These are phyloP conservation scores for Oreochromis aureus DNA, from an alignment of 2,113 vertebrate genomes.

Conservation along the genomic window DNA sequence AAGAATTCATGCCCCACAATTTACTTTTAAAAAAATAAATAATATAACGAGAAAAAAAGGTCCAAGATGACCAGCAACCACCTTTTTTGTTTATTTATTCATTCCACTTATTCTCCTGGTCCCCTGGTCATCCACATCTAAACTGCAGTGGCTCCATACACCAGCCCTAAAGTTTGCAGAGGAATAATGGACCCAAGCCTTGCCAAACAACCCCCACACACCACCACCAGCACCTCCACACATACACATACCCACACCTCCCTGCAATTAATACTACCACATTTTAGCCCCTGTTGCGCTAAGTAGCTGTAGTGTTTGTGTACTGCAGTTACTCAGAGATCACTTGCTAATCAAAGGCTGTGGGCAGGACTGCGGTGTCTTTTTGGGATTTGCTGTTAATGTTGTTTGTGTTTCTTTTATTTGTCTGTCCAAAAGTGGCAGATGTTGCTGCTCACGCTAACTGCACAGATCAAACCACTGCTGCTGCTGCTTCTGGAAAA, in stretches of 20 bases:
- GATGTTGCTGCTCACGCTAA: conserved; percentile 34
- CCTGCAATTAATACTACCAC: neutral
- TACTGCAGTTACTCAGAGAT: neutral
- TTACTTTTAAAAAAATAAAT: neutral
- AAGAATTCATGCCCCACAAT: neutral
- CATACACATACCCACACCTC: neutral
- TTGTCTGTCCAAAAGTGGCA: conserved; percentile 15
- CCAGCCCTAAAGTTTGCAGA: neutral
- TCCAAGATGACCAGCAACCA: neutral
- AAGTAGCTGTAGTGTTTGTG: neutral
- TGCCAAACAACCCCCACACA: neutral
- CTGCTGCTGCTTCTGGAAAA: neutral
- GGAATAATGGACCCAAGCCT: neutral
- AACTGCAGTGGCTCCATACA: neutral
- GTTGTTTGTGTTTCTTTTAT: conserved; percentile 33
- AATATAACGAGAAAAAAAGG: neutral
- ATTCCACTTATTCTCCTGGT: neutral
- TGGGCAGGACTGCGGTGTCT: conserved; percentile 4
- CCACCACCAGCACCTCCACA: neutral
- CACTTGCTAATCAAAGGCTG: conserved; percentile 28
- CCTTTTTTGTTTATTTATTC: neutral
- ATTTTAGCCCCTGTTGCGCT: neutral
- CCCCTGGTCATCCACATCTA: neutral
- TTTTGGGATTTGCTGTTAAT: conserved; percentile 14
- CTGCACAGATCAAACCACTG: neutral